phyloP scores from a whole-genome alignment of 2,113 vertebrate species.

The Thalassoma bifasciatum region DNA sequence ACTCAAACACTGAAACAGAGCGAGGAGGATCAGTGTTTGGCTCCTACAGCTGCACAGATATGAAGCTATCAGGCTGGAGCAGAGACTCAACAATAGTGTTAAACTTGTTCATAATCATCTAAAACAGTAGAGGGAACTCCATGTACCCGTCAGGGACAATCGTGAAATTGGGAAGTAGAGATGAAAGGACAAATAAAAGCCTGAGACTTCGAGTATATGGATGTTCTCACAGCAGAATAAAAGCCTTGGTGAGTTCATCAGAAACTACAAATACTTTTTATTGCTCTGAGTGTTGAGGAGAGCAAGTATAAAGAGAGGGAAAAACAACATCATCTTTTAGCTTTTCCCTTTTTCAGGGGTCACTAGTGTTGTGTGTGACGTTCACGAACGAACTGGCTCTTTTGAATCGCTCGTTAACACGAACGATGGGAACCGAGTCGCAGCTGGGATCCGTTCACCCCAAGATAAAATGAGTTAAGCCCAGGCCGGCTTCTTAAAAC shows the following conservation, averaged over 20 bases:
- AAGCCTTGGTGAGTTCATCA: no score
- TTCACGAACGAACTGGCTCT: no score
- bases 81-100: constrained; percentile 8
- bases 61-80: constrained; percentile 13
- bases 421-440: no score
- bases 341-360: no score
- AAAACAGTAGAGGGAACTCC: constrained; percentile 15
- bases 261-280: no score
- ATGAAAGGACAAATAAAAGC: constrained; percentile 34
- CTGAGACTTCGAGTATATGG: not conserved
- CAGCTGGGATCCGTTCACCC: no score
- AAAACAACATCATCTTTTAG: not conserved
- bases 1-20: not conserved
- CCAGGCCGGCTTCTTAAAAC: no score
- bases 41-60: constrained; percentile 12
- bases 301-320: not conserved
- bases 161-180: constrained; percentile 1
- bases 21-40: not conserved
- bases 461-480: no score
- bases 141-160: constrained; percentile 39
- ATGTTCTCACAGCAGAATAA: constrained; percentile 1
- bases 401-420: no score
- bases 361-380: no score
- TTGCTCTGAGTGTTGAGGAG: not conserved
- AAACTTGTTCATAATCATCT: constrained; percentile 22